Evolutionary conservation across 2,113 vertebrate genomes (phyloP), one percentile per base, ranked within the genome.

Genomic region (Neolamprologus variostigma): DNA sequence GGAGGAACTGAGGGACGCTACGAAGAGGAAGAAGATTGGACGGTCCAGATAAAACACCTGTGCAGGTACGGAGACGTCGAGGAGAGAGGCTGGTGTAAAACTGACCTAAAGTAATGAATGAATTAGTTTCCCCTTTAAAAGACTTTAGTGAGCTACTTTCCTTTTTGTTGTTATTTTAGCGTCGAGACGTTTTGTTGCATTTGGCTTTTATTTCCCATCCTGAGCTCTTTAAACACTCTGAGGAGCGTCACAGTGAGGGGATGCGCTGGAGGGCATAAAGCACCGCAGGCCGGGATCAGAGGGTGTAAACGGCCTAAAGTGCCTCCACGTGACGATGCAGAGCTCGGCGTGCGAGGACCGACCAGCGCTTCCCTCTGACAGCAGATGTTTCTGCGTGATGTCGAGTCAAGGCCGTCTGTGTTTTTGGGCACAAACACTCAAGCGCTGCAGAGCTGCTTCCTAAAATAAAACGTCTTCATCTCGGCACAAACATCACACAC

Each of bases 141-240:
- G 6, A 10, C 2, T 71, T 71, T 42, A 4, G n/a, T 71, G 21
- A 71, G 37, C 1, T 6, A 23, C n/a, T 71, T 68, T 16, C 3
- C n/a, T 16, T 35, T n/a, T 13, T 40, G 40, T 28, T 45, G 23
- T 28, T 47, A 47, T 17, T 73, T 28, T 17, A 45, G 13, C 5
- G 0, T 17, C 9, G 35, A 42, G 12, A 0, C 0, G 4, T 45
- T 73, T 73, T 45, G 5, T 45, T 71, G 13, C 40, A 23, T 71
- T 0, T 35, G 9, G 16, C 2, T 19, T 66, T 71, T 6, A 45
- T 26, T 16, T 45, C 2, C 8, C 37, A 45, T 3, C 21, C 37
- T 45, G 5, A 73, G 37, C 21, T 71, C 35, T 23, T 40, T 68
- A 40, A 68, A 68, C 8, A 6, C n/a, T 14, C 63, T 17, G 40